These are phyloP conservation scores for Sardina pilchardus DNA, from an alignment of 2,113 vertebrate species.

Conservation along the genomic window DNA sequence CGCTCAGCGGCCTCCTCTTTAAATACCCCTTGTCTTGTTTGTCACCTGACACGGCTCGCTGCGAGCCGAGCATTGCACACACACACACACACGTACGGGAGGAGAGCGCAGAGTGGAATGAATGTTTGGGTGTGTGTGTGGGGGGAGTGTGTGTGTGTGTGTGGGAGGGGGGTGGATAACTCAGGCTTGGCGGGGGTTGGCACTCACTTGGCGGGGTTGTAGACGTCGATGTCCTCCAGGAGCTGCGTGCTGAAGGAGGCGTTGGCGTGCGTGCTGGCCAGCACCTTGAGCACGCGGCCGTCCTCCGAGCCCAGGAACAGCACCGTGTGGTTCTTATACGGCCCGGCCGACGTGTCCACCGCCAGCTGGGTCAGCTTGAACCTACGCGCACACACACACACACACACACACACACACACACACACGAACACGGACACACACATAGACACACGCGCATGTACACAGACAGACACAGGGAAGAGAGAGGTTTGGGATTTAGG, in stretches of 20 bases:
- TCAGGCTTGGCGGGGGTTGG: neutral
- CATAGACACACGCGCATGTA: neutral
- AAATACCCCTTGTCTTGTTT: neutral
- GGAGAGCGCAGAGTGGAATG: too few relatives aligned
- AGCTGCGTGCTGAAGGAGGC: conserved; percentile 69
- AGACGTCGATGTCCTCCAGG: conserved; percentile 87
- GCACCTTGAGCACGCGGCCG: conserved; percentile 85
- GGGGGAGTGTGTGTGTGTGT: too few relatives aligned
- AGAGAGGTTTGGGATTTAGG: too few relatives aligned
- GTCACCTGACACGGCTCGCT: neutral
- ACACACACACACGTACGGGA: neutral
- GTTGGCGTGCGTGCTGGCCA: conserved; percentile 70
- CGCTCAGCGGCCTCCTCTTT: neutral
- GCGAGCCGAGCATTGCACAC: neutral
- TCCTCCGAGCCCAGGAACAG: conserved; percentile 88
- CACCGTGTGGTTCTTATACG: conserved; percentile 78
- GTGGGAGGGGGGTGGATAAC: neutral
- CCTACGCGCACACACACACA: conserved; percentile 58
- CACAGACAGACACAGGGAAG: neutral
- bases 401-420: conserved; percentile 30
- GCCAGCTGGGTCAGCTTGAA: conserved; percentile 85
- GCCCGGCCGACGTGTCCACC: conserved; percentile 82
- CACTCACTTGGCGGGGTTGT: conserved; percentile 80
- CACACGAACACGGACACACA: too few relatives aligned
- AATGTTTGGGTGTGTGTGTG: too few relatives aligned